phyloP scores from a whole-genome alignment of 2,888 invertebrate species.

The Xestia c-nigrum region DNA sequence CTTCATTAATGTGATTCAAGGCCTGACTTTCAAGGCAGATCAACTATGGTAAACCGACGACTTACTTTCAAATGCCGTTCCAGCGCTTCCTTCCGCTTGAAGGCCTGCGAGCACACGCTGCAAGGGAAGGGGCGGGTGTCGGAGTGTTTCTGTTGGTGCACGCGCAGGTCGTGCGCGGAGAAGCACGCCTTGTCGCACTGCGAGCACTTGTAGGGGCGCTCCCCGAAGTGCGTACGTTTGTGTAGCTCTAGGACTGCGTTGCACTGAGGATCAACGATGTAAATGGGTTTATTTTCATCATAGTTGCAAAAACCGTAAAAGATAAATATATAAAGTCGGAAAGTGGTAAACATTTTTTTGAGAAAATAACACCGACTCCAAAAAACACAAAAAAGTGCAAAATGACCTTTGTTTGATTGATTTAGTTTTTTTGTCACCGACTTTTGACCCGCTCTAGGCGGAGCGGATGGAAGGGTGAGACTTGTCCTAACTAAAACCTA shows the following conservation, averaged over 20 bases:
- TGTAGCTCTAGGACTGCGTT: slow-evolving; percentile 75
- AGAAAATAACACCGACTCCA: too few relatives aligned
- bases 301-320: too few relatives aligned
- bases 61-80: slow-evolving; percentile 77
- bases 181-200: slow-evolving; percentile 84
- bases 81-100: slow-evolving; percentile 85
- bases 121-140: slow-evolving; percentile 82
- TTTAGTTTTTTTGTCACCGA: too few relatives aligned
- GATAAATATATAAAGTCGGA: too few relatives aligned
- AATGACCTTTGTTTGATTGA: too few relatives aligned
- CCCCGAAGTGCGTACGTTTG: slow-evolving; percentile 83
- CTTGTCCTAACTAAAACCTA: too few relatives aligned
- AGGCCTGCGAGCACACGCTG: slow-evolving; percentile 81
- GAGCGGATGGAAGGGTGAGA: too few relatives aligned
- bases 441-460: too few relatives aligned
- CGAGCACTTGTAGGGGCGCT: slow-evolving; percentile 79
- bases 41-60: not conserved
- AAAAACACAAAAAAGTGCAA: too few relatives aligned
- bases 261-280: slow-evolving; percentile 25
- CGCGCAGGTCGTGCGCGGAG: slow-evolving; percentile 84
- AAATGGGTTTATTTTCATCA: too few relatives aligned
- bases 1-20: not conserved
- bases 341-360: too few relatives aligned
- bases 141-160: slow-evolving; percentile 85
- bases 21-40: not conserved